Base-by-base conservation (phyloP, 2,888 invertebrate species). In the Cosmopolites sordidus region DNA sequence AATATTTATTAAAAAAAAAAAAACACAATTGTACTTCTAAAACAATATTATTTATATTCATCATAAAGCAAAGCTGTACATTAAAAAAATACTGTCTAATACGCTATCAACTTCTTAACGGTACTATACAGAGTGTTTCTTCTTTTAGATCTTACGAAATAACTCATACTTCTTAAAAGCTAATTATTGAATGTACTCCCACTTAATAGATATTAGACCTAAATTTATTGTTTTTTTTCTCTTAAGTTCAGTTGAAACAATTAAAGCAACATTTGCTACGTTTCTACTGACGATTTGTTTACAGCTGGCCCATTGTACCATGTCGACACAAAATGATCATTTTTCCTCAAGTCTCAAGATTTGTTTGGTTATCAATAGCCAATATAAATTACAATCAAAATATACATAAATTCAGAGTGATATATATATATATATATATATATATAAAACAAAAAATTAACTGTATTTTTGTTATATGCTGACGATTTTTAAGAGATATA, bases 1-100 rank as follows among this genome's bases (percentile, higher is more conserved):
- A n/a, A n/a, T n/a, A n/a, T n/a, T n/a, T n/a, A n/a, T n/a, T n/a
- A n/a, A n/a, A n/a, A n/a, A n/a, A n/a, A n/a, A 22, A 14, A 14
- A 8, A 39, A 39, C 9, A 39, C 16, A 8, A 16, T 16, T 43
- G 2, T 49, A 48, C 41, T 44, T n/a, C 45, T 54, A 41, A 50
- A 55, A 55, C 48, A 55, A 33, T 51, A 45, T 39, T 55, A 55
- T 51, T 39, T 55, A 54, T 49, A 52, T 49, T 42, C 48, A 69
- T 67, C 68, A 70, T 66, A 70, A 73, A 73, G 73, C 73, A 71
- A 72, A 73, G 72, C 72, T 73, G 71, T 72, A 73, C 72, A 73
- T 70, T 72, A 71, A 73, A 73, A 73, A 73, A 73, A 73, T 73
- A 73, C 72, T 72, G 69, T 72, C 68, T 69, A 66, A 70, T 68